These are phyloP conservation scores for Bombyx mandarina DNA, from an alignment of 1,140 invertebrate species.

Conservation along the genomic window DNA sequence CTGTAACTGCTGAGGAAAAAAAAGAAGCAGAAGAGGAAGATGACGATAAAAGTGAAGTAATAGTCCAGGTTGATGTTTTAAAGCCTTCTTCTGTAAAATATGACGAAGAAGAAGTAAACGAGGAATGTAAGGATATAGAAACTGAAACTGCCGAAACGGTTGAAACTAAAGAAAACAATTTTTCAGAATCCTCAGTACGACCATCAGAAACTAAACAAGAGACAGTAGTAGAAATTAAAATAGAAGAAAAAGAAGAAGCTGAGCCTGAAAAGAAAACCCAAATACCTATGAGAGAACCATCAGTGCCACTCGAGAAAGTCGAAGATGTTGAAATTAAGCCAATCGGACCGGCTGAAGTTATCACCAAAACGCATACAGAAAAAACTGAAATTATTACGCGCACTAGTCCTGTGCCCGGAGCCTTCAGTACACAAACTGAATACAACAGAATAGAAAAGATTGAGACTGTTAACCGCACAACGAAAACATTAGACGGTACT, in stretches of 20 bases:
- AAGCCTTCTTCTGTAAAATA: not conserved
- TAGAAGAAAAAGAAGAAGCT: conserved; percentile 17
- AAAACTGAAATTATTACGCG: conserved; percentile 59
- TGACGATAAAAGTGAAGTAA: conserved; percentile 1
- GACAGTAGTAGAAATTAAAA: conserved; percentile 11
- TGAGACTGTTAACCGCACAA: conserved; percentile 54
- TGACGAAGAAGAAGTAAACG: conserved; percentile 11
- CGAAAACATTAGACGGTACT: conserved; percentile 51
- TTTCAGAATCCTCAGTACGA: not conserved
- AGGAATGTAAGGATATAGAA: conserved; percentile 1
- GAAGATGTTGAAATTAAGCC: conserved; percentile 64
- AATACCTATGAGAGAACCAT: conserved; percentile 45
- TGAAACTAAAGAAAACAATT: conserved; percentile 4
- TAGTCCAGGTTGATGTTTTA: conserved; percentile 6
- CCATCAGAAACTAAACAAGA: conserved; percentile 14
- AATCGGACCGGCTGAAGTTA: conserved; percentile 42
- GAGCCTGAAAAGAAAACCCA: conserved; percentile 24
- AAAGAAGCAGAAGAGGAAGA: conserved; percentile 11
- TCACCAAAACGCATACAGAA: conserved; percentile 46
- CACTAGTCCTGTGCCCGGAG: conserved; percentile 31
- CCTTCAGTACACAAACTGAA: conserved; percentile 53
- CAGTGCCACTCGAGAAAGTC: conserved; percentile 55
- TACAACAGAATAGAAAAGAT: conserved; percentile 58
- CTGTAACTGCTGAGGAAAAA: conserved; percentile 7
- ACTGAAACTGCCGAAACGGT: conserved; percentile 4